Evolutionary conservation across 2,888 invertebrate species (phyloP).

Genomic region (Agriopis marginaria): DNA sequence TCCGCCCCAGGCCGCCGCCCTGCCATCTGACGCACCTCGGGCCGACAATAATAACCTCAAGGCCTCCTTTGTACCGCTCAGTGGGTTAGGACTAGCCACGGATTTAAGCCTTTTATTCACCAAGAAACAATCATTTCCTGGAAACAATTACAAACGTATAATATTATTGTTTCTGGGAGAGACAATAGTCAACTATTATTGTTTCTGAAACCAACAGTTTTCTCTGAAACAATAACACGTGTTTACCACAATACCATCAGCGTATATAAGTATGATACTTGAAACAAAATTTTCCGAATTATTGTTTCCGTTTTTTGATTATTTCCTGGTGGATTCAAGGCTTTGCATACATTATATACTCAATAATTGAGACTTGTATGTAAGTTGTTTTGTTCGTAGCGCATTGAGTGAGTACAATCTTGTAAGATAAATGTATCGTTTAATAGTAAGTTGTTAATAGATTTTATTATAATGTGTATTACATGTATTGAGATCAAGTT

Average conservation of each 20-base stretch:
- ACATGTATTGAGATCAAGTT: conserved; percentile 77
- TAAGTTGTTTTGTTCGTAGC: conserved; percentile 10
- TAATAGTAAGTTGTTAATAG: conserved; percentile 85
- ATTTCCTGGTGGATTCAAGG: background rate
- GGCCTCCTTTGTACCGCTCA: conserved; percentile 18
- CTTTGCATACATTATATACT: conserved; percentile 14
- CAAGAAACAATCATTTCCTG: background rate
- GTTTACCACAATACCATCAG: background rate
- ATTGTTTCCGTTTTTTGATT: too few species aligned
- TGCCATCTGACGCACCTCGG: background rate
- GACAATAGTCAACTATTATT: background rate
- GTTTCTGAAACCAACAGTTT: too few species aligned
- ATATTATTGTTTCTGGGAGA: background rate
- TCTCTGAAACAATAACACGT: too few species aligned
- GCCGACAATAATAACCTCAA: conserved; percentile 24
- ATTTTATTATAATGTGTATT: conserved; percentile 75
- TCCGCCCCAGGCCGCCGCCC: background rate
- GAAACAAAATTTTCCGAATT: background rate
- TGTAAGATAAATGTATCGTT: conserved; percentile 82
- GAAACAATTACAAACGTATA: background rate
- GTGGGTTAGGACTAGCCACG: background rate
- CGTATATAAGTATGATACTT: background rate
- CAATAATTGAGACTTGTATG: conserved; percentile 40
- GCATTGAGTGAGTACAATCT: conserved; percentile 54
- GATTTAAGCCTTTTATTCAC: background rate